Evolutionary conservation across 2,113 vertebrate species (phyloP), one percentile per base, ranked within the genome.

Genomic region (Proteles cristata): DNA sequence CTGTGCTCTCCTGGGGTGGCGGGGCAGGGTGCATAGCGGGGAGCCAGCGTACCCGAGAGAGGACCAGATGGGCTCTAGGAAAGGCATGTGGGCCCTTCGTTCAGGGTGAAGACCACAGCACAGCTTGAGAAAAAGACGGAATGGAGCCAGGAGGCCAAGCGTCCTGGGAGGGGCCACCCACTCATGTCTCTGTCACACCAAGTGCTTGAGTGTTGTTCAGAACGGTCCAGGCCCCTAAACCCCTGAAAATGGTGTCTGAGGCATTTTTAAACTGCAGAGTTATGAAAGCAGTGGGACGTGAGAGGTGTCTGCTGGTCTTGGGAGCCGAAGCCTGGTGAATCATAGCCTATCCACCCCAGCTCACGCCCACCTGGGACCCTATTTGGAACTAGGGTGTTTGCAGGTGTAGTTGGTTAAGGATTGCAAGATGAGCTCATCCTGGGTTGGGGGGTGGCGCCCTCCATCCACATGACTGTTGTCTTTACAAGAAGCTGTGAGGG

Each of bases 1-100:
- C 43, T 0, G 0, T 19, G 35, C 55, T 71, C 63, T 91, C 12
- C 63, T 33, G 35, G 35, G 4, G 0, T 19, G 5, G 26, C 0
- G 25, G 7, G 26, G 21, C 1, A 11, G 7, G 61, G 23, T 7
- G 14, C 17, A 11, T 9, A 8, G 23, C 6, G 11, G 23, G 63
- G n/a, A 14, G 21, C 43, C 19, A 12, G 28, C 2, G 10, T n/a
- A 19, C 45, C 61, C 19, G 11, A 39, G 5, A 6, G 33, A 7
- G 50, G 69, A 23, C 8, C 6, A 33, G 14, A 61, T 21, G 35
- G 21, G 79, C 31, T 87, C 65, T 1, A 65, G 87, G 45, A 58
- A n/a, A 73, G 35, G 33, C 48, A 63, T 33, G 48, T 0, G 3
- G 12, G 26, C 7, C 26, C 55, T 43, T 85, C 5, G 19, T 58